phyloP scores from a whole-genome alignment of 2,113 vertebrate species.

The Lasiurus borealis region DNA sequence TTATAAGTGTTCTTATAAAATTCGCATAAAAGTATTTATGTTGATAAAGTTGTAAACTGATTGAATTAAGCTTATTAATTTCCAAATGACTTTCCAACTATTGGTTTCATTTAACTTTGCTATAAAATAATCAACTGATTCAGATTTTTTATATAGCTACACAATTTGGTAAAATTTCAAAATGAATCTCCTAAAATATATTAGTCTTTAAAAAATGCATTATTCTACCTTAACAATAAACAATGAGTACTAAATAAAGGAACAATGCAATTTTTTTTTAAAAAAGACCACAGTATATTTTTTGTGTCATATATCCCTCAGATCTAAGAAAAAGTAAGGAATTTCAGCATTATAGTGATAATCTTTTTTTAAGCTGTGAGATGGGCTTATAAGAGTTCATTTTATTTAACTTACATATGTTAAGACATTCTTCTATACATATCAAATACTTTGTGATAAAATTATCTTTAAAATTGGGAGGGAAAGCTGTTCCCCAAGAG shows the following conservation, averaged over 20 bases:
- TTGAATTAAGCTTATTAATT: conserved; percentile 17
- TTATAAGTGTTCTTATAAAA: neutral
- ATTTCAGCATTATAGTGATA: conserved; percentile 9
- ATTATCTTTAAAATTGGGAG: conserved; percentile 24
- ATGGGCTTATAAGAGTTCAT: neutral
- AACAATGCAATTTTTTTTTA: neutral
- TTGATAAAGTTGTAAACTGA: neutral
- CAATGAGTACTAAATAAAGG: neutral
- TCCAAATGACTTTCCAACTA: neutral
- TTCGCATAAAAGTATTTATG: neutral
- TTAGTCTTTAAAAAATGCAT: neutral
- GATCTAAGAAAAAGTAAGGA: conserved; percentile 16
- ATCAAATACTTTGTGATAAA: conserved; percentile 33
- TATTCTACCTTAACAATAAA: neutral
- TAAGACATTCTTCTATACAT: neutral
- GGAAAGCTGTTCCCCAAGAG: neutral
- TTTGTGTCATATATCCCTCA: neutral
- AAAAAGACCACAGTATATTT: neutral
- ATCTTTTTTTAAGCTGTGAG: neutral
- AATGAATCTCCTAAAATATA: conserved; percentile 10
- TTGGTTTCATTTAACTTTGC: neutral
- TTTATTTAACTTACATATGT: conserved; percentile 32
- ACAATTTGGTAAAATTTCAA: conserved; percentile 21
- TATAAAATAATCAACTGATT: neutral
- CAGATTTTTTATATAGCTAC: neutral